Evolutionary conservation across 1,140 invertebrate species (phyloP), one percentile per base, ranked within the genome.

Genomic region (Cherax destructor): DNA sequence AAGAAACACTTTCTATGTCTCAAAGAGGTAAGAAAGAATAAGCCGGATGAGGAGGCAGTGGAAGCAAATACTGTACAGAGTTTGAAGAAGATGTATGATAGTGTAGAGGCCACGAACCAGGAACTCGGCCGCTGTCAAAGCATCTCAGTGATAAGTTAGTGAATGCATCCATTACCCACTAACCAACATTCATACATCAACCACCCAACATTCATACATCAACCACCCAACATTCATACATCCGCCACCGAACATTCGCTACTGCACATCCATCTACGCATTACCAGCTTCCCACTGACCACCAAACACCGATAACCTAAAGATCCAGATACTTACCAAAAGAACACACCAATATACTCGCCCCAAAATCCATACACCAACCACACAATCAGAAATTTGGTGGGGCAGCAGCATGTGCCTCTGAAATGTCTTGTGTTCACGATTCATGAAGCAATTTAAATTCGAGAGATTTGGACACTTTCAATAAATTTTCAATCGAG

Each of bases 361-460:
- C 61, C 61, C 61, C 11, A 0, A 16, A 6, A 65, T 13, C 21
- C 78, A 49, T 50, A 2, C 21, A 50, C 47, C 78, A 52, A 83
- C 80, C 80, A 59, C 52, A n/a, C 5, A 49, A 83, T 74, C n/a
- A 30, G n/a, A 74, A 74, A 74, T 74, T 74, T n/a, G 5, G n/a
- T 74, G 69, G 5, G n/a, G 69, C 81, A 83, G 47, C 47, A 83
- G 24, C 81, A 83, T 69, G 81, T 83, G 81, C 69, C 49, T 83
- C 81, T 11, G 81, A 83, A 83, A 61, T 69, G 81, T 83, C 81
- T 83, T 69, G 81, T n/a, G 59, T 83, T 83, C 81, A 83, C 81
- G 59, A 83, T 83, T 83, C 81, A 83, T 83, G 81, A 83, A 69
- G 81, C 81, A 83, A 83, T 83, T 83, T 83, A 83, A 83, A 83